Percentiles rank a stretch among this genome's conserved stretches.
Conservation (phyloP, 2,888 invertebrate species). For the Conomelus anceps region DNA sequence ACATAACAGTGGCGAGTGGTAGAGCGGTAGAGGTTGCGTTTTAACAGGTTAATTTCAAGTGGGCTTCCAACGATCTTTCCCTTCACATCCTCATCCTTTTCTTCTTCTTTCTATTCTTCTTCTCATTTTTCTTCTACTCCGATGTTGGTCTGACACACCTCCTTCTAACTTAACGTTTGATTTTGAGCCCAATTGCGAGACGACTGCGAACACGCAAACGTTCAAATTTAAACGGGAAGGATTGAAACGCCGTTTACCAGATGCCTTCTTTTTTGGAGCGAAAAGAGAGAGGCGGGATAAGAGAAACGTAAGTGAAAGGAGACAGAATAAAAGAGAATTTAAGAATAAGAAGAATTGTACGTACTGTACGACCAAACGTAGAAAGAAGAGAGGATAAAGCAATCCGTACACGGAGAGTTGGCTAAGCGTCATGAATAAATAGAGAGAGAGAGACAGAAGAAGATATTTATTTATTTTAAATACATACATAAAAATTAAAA, state of each 20-base stretch:
- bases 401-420: too few species aligned
- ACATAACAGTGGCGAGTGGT: neutral
- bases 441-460: too few species aligned
- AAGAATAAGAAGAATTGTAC: neutral
- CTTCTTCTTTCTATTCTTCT: too few species aligned
- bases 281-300: neutral
- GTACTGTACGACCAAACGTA: too few species aligned
- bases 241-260: neutral
- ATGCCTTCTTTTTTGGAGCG: neutral
- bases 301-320: neutral
- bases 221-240: neutral
- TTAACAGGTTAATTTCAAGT: neutral
- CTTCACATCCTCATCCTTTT: too few species aligned
- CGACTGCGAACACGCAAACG: neutral
- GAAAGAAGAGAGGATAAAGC: too few species aligned
- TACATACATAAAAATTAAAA: too few species aligned
- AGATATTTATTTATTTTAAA: too few species aligned
- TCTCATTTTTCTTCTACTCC: neutral
- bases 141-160: neutral
- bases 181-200: neutral
- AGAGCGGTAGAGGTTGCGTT: neutral
- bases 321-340: too few species aligned
- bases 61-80: neutral
- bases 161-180: neutral
- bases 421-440: too few species aligned